Evolutionary conservation across 2,888 invertebrate species (phyloP).

Genomic region (Apamea crenata): DNA sequence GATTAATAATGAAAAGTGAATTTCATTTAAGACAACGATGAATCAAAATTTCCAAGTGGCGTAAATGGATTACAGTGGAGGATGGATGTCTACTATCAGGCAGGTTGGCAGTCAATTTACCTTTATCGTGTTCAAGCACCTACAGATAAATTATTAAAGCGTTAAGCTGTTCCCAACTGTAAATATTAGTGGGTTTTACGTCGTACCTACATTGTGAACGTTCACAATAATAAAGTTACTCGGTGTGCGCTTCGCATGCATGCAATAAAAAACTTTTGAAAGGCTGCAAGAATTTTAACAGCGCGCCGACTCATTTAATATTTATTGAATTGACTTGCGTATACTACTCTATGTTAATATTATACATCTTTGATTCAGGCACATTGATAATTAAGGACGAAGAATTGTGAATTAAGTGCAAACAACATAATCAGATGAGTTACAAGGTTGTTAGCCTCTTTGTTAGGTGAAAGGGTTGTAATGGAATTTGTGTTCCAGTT

Average conservation of each 20-base stretch:
- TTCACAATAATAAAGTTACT: slow-evolving; percentile 49
- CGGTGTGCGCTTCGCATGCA: slow-evolving; percentile 52
- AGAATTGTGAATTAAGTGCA: slow-evolving; percentile 12
- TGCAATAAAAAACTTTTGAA: slow-evolving; percentile 57
- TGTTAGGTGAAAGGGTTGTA: slow-evolving; percentile 34
- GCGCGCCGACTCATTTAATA: slow-evolving; percentile 52
- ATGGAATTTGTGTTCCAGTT: slow-evolving; percentile 42
- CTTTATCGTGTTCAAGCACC: slow-evolving; percentile 41
- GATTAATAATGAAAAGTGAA: not conserved
- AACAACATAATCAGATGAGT: slow-evolving; percentile 41
- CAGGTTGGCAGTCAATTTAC: slow-evolving; percentile 44
- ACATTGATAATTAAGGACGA: slow-evolving; percentile 11
- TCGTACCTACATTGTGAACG: slow-evolving; percentile 22
- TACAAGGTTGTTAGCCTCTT: slow-evolving; percentile 39
- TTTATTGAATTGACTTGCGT: slow-evolving; percentile 54
- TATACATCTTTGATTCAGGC: not conserved
- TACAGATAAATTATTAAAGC: slow-evolving; percentile 44
- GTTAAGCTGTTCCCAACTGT: slow-evolving; percentile 36
- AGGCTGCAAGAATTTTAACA: slow-evolving; percentile 50
- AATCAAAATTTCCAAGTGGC: slow-evolving; percentile 25
- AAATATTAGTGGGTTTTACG: slow-evolving; percentile 47
- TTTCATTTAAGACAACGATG: slow-evolving; percentile 7
- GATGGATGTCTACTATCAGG: slow-evolving; percentile 19
- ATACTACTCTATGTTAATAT: slow-evolving; percentile 44
- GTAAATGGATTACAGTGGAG: slow-evolving; percentile 30